These are phyloP conservation scores for Crypturellus undulatus DNA, from an alignment of 2,113 vertebrate species.

Conservation along the genomic window DNA sequence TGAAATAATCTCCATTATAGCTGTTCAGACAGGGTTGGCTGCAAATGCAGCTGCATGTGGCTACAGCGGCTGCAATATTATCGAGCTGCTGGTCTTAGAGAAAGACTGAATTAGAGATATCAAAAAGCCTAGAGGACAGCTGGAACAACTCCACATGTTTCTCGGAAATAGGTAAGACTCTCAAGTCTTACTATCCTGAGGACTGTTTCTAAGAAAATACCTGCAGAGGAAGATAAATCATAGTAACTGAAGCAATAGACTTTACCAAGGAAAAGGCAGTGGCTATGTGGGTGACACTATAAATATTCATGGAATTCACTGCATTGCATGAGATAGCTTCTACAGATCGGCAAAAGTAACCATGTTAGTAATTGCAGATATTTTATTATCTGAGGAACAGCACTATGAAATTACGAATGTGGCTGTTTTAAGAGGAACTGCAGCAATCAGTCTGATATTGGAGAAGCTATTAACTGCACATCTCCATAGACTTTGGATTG, in stretches of 20 bases:
- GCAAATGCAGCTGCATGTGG: background rate
- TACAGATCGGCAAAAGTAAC: background rate
- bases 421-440: background rate
- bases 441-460: background rate
- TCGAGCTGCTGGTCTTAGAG: background rate
- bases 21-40: background rate
- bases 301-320: background rate
- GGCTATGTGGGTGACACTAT: background rate
- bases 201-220: background rate
- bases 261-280: background rate
- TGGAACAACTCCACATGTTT: background rate
- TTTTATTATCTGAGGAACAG: background rate
- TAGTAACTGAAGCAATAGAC: background rate
- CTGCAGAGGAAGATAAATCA: background rate
- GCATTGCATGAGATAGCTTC: background rate
- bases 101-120: background rate
- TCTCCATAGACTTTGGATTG: background rate
- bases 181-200: background rate
- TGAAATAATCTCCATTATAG: background rate
- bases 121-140: background rate
- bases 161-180: background rate
- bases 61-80: background rate
- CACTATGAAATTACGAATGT: background rate
- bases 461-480: background rate
- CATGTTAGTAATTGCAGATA: background rate